Base-by-base conservation (phyloP, 53 echinoderm and acorn worm species). In the Echinarachnius parma region DNA sequence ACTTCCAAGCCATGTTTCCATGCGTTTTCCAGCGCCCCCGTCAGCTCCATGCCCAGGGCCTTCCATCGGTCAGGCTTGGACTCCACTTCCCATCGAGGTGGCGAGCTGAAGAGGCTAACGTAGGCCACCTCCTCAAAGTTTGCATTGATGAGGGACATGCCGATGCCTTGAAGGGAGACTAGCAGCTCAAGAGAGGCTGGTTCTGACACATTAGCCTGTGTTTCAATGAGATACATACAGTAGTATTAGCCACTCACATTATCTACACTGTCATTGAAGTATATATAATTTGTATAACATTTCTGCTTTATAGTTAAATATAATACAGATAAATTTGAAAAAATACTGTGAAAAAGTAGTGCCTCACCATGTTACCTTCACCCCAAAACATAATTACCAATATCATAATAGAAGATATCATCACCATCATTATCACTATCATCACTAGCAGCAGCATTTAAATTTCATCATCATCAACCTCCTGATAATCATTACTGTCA, bases 31-130 rank as follows among this genome's bases (percentile, higher is more conserved):
- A 96, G 52, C 28, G 91, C 58, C 0, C 88, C 87, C 0, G 96
- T 84, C 57, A 96, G 72, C 76, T 96, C 90, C 82, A 96, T 78
- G 25, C 88, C 88, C 16, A 96, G 82, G 13, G 85, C 77, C 50
- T 96, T 96, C 96, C 96, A 96, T 28, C 74, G 78, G 64, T 96
- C 87, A 24, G 84, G 79, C 60, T 85, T 91, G 22, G 93, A 89
- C 80, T 96, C 96, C 21, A 96, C 96, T 53, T 96, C 96, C 96
- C 96, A 96, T 35, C 75, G 65, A 32, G 96, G 84, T 5, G 96
- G 96, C 23, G 74, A 72, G 68, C 90, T 85, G 78, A 84, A 87
- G 39, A 96, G 30, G 57, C 85, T 90, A 59, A 87, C 59, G 53
- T 96, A 96, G 26, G 96, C 96, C 7, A 96, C 96, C 75, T 91